These are phyloP conservation scores for Amphipoea lucens DNA, from an alignment of 2,888 invertebrate species.

Conservation along the genomic window DNA sequence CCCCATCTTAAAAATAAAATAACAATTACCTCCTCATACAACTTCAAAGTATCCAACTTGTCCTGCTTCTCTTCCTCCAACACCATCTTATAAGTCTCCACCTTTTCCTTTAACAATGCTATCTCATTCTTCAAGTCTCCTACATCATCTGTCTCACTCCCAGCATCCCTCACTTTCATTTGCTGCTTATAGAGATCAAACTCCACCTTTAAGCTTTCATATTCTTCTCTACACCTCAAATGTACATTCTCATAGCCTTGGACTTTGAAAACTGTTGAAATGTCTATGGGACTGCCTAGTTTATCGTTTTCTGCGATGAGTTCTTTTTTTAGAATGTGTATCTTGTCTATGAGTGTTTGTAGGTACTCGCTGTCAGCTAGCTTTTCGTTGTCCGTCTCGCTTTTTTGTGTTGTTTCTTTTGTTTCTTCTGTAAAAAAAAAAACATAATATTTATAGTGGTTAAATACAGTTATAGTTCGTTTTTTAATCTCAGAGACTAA, in stretches of 20 bases:
- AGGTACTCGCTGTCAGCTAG: conserved; percentile 88
- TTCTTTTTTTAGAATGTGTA: conserved; percentile 91
- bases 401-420: conserved; percentile 75
- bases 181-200: conserved; percentile 92
- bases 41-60: conserved; percentile 90
- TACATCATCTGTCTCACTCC: conserved; percentile 77
- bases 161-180: conserved; percentile 71
- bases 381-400: conserved; percentile 87
- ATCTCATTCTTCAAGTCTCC: conserved; percentile 91
- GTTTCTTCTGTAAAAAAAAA: conserved; percentile 45
- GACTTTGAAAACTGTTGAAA: conserved; percentile 88
- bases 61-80: conserved; percentile 92
- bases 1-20: neutral
- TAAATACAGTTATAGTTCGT: no score
- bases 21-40: conserved; percentile 87
- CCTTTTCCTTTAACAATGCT: conserved; percentile 92
- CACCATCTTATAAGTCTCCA: conserved; percentile 91
- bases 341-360: conserved; percentile 91
- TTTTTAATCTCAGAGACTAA: no score
- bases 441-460: no score
- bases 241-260: conserved; percentile 86
- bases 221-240: conserved; percentile 91
- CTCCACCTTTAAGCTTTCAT: conserved; percentile 91
- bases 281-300: conserved; percentile 91
- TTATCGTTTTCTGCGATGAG: conserved; percentile 91